Conservation (phyloP, 2,113 vertebrate genomes). For the Coptodon bakossiorum region DNA sequence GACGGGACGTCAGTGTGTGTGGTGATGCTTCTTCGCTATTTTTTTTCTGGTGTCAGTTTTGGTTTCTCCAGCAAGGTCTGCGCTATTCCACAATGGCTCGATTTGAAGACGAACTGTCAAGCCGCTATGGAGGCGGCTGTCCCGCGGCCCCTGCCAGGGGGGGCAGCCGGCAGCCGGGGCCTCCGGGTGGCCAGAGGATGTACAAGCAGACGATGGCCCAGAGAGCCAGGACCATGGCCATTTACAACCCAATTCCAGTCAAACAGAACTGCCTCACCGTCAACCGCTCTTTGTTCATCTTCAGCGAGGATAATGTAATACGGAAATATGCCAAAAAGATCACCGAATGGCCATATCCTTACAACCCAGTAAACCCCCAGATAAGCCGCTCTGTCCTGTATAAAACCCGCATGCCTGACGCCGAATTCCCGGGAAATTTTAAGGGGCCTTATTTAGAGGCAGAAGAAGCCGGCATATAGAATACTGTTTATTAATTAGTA, state of each 20-base stretch:
- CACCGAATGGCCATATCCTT: constrained; percentile 99
- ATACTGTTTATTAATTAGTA: neutral
- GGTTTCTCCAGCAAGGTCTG: constrained; percentile 72
- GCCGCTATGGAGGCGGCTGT: constrained; percentile 79
- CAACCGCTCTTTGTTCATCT: constrained; percentile 97
- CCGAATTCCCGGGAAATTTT: neutral
- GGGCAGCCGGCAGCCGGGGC: constrained; percentile 79
- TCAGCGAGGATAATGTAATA: constrained; percentile 96
- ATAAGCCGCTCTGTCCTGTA: neutral
- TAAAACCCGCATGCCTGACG: neutral
- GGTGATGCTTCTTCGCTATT: constrained; percentile 82
- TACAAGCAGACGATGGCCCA: constrained; percentile 97
- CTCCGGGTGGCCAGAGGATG: constrained; percentile 78
- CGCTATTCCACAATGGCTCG: constrained; percentile 83
- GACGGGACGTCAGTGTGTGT: constrained; percentile 54
- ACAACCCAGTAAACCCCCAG: neutral
- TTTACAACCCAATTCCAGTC: constrained; percentile 98
- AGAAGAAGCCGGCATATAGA: neutral
- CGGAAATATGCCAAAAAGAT: constrained; percentile 99
- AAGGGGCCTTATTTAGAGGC: neutral
- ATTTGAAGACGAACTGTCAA: constrained; percentile 87
- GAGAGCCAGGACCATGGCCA: constrained; percentile 93
- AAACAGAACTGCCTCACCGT: constrained; percentile 95
- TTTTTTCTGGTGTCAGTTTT: constrained; percentile 70
- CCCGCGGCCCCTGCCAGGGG: constrained; percentile 74